Conservation (phyloP, 2,113 vertebrate genomes). For the Cranoglanis bouderius region DNA sequence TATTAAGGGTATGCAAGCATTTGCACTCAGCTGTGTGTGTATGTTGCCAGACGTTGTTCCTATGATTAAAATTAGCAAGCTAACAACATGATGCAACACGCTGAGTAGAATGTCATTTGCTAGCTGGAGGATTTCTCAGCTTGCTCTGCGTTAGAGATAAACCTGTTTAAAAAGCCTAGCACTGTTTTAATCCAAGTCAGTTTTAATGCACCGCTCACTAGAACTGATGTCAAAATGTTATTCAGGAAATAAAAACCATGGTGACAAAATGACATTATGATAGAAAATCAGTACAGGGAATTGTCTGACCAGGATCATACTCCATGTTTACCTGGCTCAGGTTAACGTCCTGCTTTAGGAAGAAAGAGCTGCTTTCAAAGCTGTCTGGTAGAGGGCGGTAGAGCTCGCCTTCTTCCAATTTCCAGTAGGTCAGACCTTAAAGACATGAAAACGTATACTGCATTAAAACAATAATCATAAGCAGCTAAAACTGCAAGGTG, state of each 20-base stretch:
- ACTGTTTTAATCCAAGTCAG: background rate
- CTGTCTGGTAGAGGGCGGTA: conserved; percentile 82
- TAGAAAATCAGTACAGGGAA: background rate
- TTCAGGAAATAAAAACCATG: background rate
- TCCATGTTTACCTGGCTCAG: conserved; percentile 72
- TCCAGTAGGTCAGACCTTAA: conserved; percentile 89
- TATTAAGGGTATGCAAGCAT: background rate
- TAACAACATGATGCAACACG: no score
- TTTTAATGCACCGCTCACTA: background rate
- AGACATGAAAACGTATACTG: background rate
- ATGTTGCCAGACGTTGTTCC: no score
- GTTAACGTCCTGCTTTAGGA: conserved; percentile 64
- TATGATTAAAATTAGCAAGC: no score
- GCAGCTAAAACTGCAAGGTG: background rate
- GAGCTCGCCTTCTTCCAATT: conserved; percentile 82
- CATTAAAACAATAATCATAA: background rate
- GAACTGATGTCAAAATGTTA: background rate
- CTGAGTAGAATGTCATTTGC: no score
- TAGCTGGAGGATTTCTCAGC: no score
- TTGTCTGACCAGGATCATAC: background rate
- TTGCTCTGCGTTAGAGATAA: background rate
- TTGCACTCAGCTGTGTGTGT: background rate
- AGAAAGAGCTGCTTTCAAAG: conserved; percentile 70
- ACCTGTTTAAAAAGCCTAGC: background rate
- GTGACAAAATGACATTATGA: background rate